Evolutionary conservation across 2,797 vertebrate species (phyloP).

Genomic region (Chromis chromis): DNA sequence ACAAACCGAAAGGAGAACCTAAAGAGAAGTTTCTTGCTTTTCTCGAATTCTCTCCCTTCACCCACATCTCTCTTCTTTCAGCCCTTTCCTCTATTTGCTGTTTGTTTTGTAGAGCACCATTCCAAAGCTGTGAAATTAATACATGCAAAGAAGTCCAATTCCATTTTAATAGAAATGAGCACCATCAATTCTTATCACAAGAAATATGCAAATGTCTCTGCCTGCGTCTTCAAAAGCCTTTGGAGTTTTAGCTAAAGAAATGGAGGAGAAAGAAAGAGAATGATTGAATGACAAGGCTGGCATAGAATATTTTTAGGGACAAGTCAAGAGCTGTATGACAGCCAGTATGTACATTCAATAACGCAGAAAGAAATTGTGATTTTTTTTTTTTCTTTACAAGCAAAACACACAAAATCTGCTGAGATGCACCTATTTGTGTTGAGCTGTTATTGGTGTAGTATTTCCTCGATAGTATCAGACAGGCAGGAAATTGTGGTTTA

Average conservation of each 20-base stretch:
- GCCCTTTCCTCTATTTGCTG: slow-evolving; percentile 31
- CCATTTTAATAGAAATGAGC: slow-evolving; percentile 76
- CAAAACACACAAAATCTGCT: not conserved
- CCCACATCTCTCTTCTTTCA: slow-evolving; percentile 26
- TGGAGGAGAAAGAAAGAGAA: slow-evolving; percentile 24
- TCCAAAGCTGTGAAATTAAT: slow-evolving; percentile 69
- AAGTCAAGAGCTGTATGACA: not conserved
- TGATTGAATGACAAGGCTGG: slow-evolving; percentile 52
- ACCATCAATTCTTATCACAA: slow-evolving; percentile 72
- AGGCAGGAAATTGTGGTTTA: slow-evolving; percentile 58
- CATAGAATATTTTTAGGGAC: slow-evolving; percentile 37
- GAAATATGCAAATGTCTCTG: slow-evolving; percentile 73
- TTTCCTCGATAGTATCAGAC: slow-evolving; percentile 54
- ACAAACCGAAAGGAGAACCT: slow-evolving; percentile 7
- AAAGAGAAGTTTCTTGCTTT: not conserved
- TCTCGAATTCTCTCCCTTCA: slow-evolving; percentile 17
- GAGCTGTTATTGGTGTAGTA: slow-evolving; percentile 38
- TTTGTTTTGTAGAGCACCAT: slow-evolving; percentile 63
- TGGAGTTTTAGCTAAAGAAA: slow-evolving; percentile 45
- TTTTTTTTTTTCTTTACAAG: not conserved
- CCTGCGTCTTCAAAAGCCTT: slow-evolving; percentile 56
- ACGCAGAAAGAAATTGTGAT: not conserved
- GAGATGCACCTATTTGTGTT: slow-evolving; percentile 14
- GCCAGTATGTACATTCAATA: slow-evolving; percentile 17
- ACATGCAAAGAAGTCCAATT: slow-evolving; percentile 69